phyloP scores from a whole-genome alignment of 2,113 vertebrate species.

The Notarius quadriscutis region DNA sequence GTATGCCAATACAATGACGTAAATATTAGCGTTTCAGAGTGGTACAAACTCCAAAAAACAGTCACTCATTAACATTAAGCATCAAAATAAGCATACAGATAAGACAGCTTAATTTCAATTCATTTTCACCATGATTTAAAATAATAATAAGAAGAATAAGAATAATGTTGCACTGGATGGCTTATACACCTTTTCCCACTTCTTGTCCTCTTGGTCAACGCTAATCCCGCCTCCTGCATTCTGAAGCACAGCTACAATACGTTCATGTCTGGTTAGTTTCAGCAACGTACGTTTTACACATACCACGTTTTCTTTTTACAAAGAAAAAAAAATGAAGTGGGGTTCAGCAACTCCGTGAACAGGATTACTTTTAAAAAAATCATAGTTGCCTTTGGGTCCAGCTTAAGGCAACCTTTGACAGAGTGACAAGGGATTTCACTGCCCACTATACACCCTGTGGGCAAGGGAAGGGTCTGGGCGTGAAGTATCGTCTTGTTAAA shows the following conservation, averaged over 20 bases:
- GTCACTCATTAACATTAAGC: not conserved
- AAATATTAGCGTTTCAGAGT: not conserved
- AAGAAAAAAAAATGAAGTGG: not conserved
- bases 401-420: not conserved
- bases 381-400: not conserved
- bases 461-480: not conserved
- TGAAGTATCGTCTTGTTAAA: slow-evolving; percentile 13
- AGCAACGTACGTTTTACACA: not conserved
- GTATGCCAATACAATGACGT: not conserved
- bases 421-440: not conserved
- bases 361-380: not conserved
- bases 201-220: not conserved
- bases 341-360: not conserved
- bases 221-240: not conserved
- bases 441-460: not conserved
- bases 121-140: not conserved
- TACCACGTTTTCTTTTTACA: not conserved
- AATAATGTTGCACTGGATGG: not conserved
- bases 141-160: too few relatives aligned
- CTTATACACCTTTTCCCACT: not conserved
- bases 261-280: not conserved
- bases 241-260: not conserved
- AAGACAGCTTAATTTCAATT: not conserved
- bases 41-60: not conserved
- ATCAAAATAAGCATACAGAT: not conserved